Evolutionary conservation across 2,888 invertebrate genomes (phyloP).

Genomic region (Magallana nippona): DNA sequence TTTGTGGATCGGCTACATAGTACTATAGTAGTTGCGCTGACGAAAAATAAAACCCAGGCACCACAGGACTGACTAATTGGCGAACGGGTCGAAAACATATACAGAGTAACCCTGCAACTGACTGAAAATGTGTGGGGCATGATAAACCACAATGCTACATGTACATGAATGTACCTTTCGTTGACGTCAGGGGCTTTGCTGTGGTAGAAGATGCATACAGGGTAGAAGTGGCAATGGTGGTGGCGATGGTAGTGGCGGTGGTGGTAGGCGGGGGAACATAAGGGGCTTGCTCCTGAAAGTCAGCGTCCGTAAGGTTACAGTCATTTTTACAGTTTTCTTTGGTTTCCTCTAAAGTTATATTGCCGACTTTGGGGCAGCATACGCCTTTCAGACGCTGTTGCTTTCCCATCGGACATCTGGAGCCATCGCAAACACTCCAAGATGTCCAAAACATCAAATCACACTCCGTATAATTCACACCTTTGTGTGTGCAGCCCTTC

Average conservation of each 20-base stretch:
- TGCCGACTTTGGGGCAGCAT: not conserved
- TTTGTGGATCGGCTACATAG: no score
- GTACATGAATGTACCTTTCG: no score
- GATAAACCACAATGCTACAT: no score
- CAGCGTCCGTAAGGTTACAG: conserved; percentile 1
- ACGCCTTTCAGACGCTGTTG: not conserved
- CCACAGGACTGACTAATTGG: no score
- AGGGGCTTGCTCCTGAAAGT: conserved; percentile 3
- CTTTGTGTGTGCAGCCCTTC: not conserved
- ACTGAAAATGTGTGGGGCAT: no score
- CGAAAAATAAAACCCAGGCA: no score
- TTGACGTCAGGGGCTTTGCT: not conserved
- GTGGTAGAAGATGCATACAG: not conserved
- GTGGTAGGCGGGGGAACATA: not conserved
- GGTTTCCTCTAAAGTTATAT: not conserved
- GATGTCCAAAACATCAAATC: conserved; percentile 19
- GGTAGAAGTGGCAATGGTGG: not conserved
- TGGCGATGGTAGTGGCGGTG: not conserved
- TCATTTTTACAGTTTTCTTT: conserved; percentile 3
- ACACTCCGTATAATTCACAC: conserved; percentile 6
- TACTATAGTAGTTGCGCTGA: no score
- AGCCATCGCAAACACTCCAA: not conserved
- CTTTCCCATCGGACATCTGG: not conserved
- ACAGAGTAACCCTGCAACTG: no score
- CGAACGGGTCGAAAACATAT: no score